These are phyloP conservation scores for Eumerus sabulonum DNA, from an alignment of 2,888 invertebrate species.

Conservation along the genomic window DNA sequence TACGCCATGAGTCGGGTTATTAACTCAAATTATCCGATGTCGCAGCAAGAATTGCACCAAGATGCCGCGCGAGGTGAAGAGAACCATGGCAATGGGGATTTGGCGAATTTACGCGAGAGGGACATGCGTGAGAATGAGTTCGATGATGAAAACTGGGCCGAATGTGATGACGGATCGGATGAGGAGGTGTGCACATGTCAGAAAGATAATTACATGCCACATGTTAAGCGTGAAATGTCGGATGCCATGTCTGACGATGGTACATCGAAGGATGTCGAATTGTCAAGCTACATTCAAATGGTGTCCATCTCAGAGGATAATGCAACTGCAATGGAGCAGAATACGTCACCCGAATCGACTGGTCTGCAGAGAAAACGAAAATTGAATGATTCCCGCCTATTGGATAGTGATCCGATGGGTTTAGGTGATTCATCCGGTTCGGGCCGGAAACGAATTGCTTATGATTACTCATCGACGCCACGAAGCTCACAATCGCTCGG, in stretches of 20 bases:
- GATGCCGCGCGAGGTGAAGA: conserved; percentile 8
- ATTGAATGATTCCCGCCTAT: conserved; percentile 75
- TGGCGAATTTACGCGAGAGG: conserved; percentile 61
- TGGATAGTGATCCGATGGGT: conserved; percentile 68
- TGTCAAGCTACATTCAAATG: conserved; percentile 74
- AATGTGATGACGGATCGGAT: conserved; percentile 78
- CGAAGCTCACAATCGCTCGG: conserved; percentile 74
- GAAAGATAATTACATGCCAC: conserved; percentile 75
- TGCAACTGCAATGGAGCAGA: conserved; percentile 63
- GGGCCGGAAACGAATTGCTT: conserved; percentile 78
- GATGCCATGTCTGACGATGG: conserved; percentile 69
- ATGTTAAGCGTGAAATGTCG: conserved; percentile 74
- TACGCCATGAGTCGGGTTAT: conserved; percentile 39
- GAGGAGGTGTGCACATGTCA: conserved; percentile 79
- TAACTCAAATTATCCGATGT: conserved; percentile 32
- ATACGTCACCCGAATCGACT: conserved; percentile 61
- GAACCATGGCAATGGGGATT: conserved; percentile 68
- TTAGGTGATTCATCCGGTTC: conserved; percentile 68
- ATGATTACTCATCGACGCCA: conserved; percentile 77
- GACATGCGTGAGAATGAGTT: conserved; percentile 70
- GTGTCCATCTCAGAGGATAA: conserved; percentile 74
- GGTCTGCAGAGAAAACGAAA: conserved; percentile 77
- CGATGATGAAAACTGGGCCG: conserved; percentile 76
- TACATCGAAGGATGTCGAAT: conserved; percentile 72
- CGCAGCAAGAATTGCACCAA: conserved; percentile 36